Conservation (phyloP, 2,888 invertebrate species). For the Phasia obesa region DNA sequence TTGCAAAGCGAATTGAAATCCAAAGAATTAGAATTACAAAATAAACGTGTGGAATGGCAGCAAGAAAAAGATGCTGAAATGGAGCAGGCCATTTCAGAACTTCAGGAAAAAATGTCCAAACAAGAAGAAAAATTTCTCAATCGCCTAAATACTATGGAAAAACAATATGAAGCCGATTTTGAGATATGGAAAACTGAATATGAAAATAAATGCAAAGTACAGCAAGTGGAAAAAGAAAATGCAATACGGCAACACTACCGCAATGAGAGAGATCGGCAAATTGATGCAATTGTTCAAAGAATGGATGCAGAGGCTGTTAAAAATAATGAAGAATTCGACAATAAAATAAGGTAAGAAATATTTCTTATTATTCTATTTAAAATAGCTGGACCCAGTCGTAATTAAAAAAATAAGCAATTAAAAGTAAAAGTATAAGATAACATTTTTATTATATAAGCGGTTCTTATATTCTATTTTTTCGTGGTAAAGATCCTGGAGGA, state of each 20-base stretch:
- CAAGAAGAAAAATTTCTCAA: slow-evolving; percentile 83
- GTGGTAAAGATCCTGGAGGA: no score
- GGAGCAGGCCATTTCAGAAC: slow-evolving; percentile 83
- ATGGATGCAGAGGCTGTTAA: slow-evolving; percentile 81
- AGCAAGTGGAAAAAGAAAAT: slow-evolving; percentile 86
- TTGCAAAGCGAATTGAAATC: slow-evolving; percentile 82
- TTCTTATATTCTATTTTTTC: no score
- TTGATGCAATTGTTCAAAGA: slow-evolving; percentile 84
- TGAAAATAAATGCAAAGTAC: slow-evolving; percentile 81
- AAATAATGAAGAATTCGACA: slow-evolving; percentile 80
- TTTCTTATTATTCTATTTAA: neutral
- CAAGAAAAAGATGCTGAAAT: slow-evolving; percentile 83
- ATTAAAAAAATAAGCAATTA: no score
- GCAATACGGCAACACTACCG: slow-evolving; percentile 88
- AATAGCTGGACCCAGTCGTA: no score
- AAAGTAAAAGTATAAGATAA: no score
- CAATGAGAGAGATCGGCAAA: slow-evolving; percentile 90
- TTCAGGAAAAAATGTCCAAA: slow-evolving; percentile 83
- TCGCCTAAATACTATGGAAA: slow-evolving; percentile 84
- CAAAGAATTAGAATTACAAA: slow-evolving; percentile 82
- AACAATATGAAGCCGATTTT: slow-evolving; percentile 86
- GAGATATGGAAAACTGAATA: slow-evolving; percentile 85
- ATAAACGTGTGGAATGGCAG: slow-evolving; percentile 81
- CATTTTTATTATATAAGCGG: no score
- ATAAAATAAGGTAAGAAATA: slow-evolving; percentile 77